Percentiles rank a stretch among this genome's conserved stretches.
Conservation (phyloP, 64 coral and sea anemone species). For the Actinia tenebrosa region DNA sequence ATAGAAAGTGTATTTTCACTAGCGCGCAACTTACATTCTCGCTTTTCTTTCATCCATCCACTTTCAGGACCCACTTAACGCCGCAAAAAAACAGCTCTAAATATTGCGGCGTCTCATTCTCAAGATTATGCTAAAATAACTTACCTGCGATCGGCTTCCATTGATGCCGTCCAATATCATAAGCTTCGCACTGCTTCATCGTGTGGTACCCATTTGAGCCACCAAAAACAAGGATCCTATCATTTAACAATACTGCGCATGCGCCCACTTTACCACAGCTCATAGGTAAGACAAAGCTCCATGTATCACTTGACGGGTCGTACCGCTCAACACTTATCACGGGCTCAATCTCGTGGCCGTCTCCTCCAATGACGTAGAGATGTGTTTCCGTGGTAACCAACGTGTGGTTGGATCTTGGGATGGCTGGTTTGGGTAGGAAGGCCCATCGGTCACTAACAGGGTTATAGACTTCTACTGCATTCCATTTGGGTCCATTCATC, state of each 20-base stretch:
- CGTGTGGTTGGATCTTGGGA: constrained; percentile 55
- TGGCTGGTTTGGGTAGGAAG: constrained; percentile 43
- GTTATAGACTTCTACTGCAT: constrained; percentile 75
- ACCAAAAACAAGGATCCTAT: constrained; percentile 68
- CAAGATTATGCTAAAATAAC: background rate
- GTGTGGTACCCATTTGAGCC: constrained; percentile 70
- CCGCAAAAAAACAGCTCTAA: too few species aligned
- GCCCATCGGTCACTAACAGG: constrained; percentile 72
- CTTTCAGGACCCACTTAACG: too few species aligned
- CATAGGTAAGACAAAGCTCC: constrained; percentile 84
- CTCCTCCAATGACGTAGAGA: constrained; percentile 78
- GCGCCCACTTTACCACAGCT: constrained; percentile 75
- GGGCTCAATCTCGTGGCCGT: constrained; percentile 77
- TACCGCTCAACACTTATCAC: constrained; percentile 82
- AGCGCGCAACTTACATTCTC: too few species aligned
- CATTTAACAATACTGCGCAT: constrained; percentile 56
- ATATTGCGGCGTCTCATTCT: too few species aligned
- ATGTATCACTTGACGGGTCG: constrained; percentile 60
- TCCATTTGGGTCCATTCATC: constrained; percentile 45
- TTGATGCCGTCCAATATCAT: constrained; percentile 44
- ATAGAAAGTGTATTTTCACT: too few species aligned
- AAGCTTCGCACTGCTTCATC: constrained; percentile 63
- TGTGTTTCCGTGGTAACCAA: constrained; percentile 58
- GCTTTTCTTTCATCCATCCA: too few species aligned
- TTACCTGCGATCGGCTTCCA: constrained; percentile 57